Conservation (phyloP, 2,113 vertebrate genomes). For the Rhipidura dahli region DNA sequence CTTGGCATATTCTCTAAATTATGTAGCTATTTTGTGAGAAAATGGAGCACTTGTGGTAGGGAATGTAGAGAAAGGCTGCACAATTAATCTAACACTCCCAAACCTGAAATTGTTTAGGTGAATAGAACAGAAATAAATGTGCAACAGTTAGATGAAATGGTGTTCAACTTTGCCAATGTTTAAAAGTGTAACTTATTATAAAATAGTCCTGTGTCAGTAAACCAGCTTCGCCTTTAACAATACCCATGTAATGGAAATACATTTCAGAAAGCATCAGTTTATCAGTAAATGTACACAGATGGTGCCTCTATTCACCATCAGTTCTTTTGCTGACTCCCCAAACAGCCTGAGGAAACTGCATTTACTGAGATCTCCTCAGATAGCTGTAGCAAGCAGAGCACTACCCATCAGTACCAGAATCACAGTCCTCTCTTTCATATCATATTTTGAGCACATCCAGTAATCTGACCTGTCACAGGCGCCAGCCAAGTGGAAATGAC, state of each 20-base stretch:
- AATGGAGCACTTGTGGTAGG: neutral
- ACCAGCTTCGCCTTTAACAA: neutral
- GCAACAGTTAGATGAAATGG: neutral
- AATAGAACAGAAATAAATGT: neutral
- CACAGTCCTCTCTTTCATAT: neutral
- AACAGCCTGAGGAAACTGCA: neutral
- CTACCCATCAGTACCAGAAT: neutral
- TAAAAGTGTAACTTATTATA: neutral
- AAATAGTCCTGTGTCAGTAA: neutral
- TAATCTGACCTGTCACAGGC: slow-evolving; percentile 62
- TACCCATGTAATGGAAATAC: neutral
- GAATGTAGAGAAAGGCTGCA: neutral
- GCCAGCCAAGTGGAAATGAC: slow-evolving; percentile 71
- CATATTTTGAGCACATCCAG: slow-evolving; percentile 44
- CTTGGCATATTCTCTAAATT: neutral
- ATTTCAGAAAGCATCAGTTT: neutral
- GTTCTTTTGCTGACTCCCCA: neutral
- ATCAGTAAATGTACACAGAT: slow-evolving; percentile 15
- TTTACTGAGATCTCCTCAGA: neutral
- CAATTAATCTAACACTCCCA: neutral
- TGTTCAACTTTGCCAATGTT: neutral
- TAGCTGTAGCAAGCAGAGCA: neutral
- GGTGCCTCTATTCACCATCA: neutral
- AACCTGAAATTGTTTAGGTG: neutral
- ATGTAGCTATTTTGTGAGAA: neutral